Conservation (phyloP, 2,888 invertebrate species). For the Agonopterix arenella region DNA sequence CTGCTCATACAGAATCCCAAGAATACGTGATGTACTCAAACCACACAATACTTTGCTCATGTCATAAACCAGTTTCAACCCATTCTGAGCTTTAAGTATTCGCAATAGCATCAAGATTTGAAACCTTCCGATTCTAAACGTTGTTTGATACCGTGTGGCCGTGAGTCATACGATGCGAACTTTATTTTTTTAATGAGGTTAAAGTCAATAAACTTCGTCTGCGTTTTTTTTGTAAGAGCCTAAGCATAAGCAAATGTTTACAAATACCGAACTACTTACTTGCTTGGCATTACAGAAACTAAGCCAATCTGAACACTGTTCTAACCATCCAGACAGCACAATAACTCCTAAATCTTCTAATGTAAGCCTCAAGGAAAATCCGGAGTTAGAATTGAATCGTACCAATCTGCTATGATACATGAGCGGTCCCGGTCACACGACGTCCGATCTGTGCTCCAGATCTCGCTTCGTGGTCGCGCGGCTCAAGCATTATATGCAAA, state of each 20-base stretch:
- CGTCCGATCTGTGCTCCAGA: constrained; percentile 58
- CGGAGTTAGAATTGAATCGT: constrained; percentile 39
- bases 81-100: constrained; percentile 28
- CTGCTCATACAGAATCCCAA: constrained; percentile 14
- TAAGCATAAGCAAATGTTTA: background rate
- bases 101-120: constrained; percentile 23
- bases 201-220: constrained; percentile 41
- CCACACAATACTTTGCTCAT: constrained; percentile 13
- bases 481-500: constrained; percentile 65
- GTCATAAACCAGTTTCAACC: constrained; percentile 28
- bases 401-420: constrained; percentile 38
- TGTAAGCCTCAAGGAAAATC: constrained; percentile 5
- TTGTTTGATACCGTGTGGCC: constrained; percentile 20
- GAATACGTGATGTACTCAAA: constrained; percentile 34
- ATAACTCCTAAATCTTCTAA: background rate
- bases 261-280: background rate
- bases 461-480: constrained; percentile 57
- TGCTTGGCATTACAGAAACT: background rate
- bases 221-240: constrained; percentile 21
- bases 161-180: constrained; percentile 41
- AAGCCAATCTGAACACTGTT: background rate
- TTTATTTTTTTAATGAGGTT: constrained; percentile 39
- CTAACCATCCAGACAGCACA: background rate
- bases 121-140: too few species aligned
- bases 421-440: constrained; percentile 39